Evolutionary conservation across 2,113 vertebrate genomes (phyloP).

Genomic region (Talpa occidentalis): DNA sequence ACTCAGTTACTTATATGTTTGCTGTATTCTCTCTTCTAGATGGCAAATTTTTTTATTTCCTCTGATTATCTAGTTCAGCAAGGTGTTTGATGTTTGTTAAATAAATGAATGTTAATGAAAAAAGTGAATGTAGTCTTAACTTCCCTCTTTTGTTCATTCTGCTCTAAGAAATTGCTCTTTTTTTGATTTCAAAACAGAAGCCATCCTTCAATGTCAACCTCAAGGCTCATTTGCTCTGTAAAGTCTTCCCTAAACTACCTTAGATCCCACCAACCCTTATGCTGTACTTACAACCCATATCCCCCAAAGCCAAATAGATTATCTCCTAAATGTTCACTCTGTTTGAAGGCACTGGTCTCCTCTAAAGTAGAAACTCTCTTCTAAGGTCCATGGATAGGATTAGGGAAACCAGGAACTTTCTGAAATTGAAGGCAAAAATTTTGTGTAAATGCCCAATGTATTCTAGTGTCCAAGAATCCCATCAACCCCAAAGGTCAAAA

Average conservation of each 20-base stretch:
- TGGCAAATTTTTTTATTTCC: conserved; percentile 24
- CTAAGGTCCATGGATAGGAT: not conserved
- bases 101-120: not conserved
- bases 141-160: conserved; percentile 14
- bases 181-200: not conserved
- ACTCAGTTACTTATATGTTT: not conserved
- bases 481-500: not conserved
- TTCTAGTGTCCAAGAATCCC: not conserved
- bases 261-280: not conserved
- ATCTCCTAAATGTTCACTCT: not conserved
- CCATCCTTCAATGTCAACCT: not conserved
- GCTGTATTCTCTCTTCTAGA: not conserved
- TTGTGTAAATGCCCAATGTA: not conserved
- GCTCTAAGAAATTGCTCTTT: not conserved
- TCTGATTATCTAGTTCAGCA: not conserved
- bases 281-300: not conserved
- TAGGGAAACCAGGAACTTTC: not conserved
- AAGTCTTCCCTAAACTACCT: conserved; percentile 17
- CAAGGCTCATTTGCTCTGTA: conserved; percentile 22
- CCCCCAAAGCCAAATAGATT: not conserved
- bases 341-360: not conserved
- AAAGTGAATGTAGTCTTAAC: not conserved
- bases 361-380: not conserved
- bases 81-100: not conserved
- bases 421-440: not conserved